Evolutionary conservation across 23 tunicate species (phyloP), one percentile per base, ranked within the genome.

Genomic region (Halocynthia roretzi): DNA sequence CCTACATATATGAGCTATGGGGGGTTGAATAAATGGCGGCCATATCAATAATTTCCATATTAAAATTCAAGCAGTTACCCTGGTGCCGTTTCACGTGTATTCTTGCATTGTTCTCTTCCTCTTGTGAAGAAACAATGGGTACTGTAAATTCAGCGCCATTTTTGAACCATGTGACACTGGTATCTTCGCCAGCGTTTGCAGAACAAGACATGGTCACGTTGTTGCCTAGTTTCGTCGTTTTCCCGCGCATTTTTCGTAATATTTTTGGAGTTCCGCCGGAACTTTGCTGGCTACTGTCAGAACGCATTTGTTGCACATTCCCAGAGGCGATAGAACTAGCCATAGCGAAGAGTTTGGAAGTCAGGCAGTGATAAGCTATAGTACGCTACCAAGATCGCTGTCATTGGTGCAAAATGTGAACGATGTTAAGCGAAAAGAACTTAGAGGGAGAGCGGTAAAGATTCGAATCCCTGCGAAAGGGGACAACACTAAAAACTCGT

Each of bases 201-300:
- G 70, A 40, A 15, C 70, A 65, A 20, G 70, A 65, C 31, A 65
- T 9, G 10, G 5, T 48, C 49, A 65, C 70, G 22, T 65, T 65
- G 70, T 48, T 48, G 14, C 70, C 70, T 0, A 65, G 10, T 6
- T 65, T 65, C 31, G 70, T 15, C 31, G 49, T 65, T 15, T 65
- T 65, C 17, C 70, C 70, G 70, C 70, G 70, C 70, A 65, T 20
- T 65, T 65, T 65, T 65, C 70, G 22, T 48, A 48, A 20, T 20
- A 65, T 65, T 65, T 65, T 65, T 2, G 70, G 70, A 5, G 49
- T 65, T 65, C 70, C 70, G 44, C 44, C 44, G 4, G 44, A 31
- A 31, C 44, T 4, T 31, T 31, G 44, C 44, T 31, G 44, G 44
- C 44, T 4, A 31, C 44, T 31, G 44, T 31, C 44, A 31, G 44